Percentiles rank a stretch among this genome's conserved stretches.
phyloP scores from a whole-genome alignment of 1,140 invertebrate genomes.

The Asobara japonica region DNA sequence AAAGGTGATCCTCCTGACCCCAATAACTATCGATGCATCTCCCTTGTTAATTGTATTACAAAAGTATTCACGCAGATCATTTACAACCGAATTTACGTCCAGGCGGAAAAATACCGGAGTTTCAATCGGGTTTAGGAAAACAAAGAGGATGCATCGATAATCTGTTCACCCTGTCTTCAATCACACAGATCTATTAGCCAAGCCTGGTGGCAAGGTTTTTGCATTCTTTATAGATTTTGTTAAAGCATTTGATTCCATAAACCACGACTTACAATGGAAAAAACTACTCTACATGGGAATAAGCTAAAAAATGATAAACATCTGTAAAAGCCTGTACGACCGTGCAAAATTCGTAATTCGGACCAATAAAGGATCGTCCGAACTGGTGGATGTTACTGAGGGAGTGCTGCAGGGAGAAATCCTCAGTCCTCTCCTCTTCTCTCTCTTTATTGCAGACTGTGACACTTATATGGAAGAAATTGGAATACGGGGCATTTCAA shows the following conservation, averaged over 20 bases:
- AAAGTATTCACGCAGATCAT: neutral
- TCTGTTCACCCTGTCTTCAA: neutral
- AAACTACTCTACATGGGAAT: constrained; percentile 9
- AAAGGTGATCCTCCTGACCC: constrained; percentile 35
- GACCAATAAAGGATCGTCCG: neutral
- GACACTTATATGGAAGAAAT: constrained; percentile 27
- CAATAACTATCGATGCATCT: constrained; percentile 33
- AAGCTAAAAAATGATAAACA: constrained; percentile 23
- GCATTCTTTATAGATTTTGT: constrained; percentile 26
- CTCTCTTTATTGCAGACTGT: constrained; percentile 29
- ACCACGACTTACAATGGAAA: neutral
- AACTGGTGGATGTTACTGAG: neutral
- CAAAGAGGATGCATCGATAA: constrained; percentile 11
- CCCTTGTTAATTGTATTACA: constrained; percentile 26
- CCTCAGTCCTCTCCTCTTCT: constrained; percentile 25
- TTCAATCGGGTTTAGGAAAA: constrained; percentile 17
- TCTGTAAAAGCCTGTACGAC: constrained; percentile 18
- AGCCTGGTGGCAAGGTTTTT: neutral
- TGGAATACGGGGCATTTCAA: neutral
- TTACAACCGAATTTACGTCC: neutral
- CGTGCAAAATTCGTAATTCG: neutral
- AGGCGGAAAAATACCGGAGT: constrained; percentile 18
- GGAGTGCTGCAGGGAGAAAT: constrained; percentile 32
- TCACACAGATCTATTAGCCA: constrained; percentile 9
- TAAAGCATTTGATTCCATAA: constrained; percentile 29